Percentiles rank a stretch among this genome's conserved stretches.
Conservation (phyloP, 2,797 vertebrate species). For the Lophotriccus pileatus region DNA sequence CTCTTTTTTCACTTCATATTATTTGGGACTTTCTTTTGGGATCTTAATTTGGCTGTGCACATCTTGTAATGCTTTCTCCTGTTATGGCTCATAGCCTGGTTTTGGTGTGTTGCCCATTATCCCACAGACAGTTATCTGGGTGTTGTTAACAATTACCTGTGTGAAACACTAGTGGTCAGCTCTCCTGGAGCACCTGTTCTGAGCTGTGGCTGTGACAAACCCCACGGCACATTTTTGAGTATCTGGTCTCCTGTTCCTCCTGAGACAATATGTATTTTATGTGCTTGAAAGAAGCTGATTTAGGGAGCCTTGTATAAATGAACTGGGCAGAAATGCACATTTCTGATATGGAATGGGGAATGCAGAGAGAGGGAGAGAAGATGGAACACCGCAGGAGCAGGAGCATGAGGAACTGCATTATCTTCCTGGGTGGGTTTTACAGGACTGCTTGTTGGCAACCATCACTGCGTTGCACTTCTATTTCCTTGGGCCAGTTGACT, state of each 20-base stretch:
- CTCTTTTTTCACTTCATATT: not conserved
- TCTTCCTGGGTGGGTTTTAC: not conserved
- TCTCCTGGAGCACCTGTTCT: not conserved
- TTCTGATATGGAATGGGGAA: not conserved
- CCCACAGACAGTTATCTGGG: not conserved
- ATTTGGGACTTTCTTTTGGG: not conserved
- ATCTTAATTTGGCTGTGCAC: not conserved
- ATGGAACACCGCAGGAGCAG: not conserved
- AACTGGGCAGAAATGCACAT: not conserved
- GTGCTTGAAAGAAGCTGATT: not conserved
- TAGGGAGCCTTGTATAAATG: not conserved
- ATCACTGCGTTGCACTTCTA: not conserved
- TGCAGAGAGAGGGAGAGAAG: not conserved
- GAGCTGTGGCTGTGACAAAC: not conserved
- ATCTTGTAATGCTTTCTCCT: not conserved
- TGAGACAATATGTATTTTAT: not conserved
- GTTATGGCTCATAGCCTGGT: not conserved
- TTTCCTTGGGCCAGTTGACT: not conserved
- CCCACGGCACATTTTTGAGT: fast-evolving
- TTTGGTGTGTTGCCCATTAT: not conserved
- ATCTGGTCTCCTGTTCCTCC: not conserved
- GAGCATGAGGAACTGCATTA: not conserved
- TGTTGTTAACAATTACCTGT: not conserved
- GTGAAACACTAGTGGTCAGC: not conserved
- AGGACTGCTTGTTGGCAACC: not conserved